Conservation (phyloP, 2,888 invertebrate species). For the Nycteola revayana region DNA sequence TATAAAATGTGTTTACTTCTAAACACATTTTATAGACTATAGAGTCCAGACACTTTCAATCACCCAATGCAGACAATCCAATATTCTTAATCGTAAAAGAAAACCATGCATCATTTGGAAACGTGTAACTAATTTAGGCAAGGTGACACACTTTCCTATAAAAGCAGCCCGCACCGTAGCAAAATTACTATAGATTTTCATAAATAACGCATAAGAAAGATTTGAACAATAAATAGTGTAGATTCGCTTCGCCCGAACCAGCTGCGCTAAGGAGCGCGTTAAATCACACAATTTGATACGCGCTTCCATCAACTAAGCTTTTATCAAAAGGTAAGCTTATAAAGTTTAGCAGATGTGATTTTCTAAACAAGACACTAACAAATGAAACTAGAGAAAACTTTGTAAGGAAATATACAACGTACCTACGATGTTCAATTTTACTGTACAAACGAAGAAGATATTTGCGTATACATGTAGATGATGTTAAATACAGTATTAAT, state of each 20-base stretch:
- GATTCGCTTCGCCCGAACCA: slow-evolving; percentile 74
- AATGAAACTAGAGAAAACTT: slow-evolving; percentile 61
- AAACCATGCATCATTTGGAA: slow-evolving; percentile 53
- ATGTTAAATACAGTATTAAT: too few species aligned
- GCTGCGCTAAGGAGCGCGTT: slow-evolving; percentile 75
- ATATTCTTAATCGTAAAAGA: slow-evolving; percentile 37
- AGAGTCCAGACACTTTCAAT: too few species aligned
- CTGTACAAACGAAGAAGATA: too few species aligned
- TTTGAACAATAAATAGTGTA: slow-evolving; percentile 75
- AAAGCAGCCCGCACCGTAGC: slow-evolving; percentile 51
- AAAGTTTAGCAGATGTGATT: slow-evolving; percentile 80
- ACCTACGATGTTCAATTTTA: too few species aligned
- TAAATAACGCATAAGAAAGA: slow-evolving; percentile 75
- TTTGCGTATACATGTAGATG: too few species aligned
- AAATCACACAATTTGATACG: slow-evolving; percentile 78
- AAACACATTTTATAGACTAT: too few species aligned
- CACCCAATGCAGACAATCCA: slow-evolving; percentile 35
- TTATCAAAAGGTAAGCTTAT: slow-evolving; percentile 76
- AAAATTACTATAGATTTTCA: slow-evolving; percentile 69
- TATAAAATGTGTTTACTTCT: too few species aligned
- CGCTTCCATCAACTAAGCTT: slow-evolving; percentile 75
- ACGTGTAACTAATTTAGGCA: slow-evolving; percentile 71
- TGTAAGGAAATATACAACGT: slow-evolving; percentile 49
- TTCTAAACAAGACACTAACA: slow-evolving; percentile 78
- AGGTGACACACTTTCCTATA: slow-evolving; percentile 72